Conservation (phyloP, 2,797 vertebrate species). For the Hylomyscus alleni region DNA sequence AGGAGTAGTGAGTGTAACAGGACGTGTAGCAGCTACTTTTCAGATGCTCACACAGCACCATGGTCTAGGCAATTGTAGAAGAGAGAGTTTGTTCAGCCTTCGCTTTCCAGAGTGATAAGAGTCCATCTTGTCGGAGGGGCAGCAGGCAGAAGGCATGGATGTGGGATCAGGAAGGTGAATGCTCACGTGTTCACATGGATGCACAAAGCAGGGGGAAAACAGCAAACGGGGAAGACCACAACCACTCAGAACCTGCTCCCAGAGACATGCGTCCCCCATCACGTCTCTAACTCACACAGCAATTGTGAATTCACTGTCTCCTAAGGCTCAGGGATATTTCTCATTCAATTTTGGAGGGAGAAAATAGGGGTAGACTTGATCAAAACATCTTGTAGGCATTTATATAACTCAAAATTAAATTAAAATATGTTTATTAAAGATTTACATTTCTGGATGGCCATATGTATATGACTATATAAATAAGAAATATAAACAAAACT, state of each 20-base stretch:
- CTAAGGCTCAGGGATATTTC: not conserved
- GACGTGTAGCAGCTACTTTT: not conserved
- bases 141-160: not conserved
- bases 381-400: not conserved
- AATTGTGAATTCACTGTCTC: not conserved
- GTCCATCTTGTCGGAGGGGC: too few relatives aligned
- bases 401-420: not conserved
- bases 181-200: not conserved
- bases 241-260: not conserved
- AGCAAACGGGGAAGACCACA: too few relatives aligned
- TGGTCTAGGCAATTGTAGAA: not conserved
- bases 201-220: too few relatives aligned
- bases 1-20: accelerated
- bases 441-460: not conserved
- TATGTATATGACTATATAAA: not conserved
- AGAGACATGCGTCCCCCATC: not conserved
- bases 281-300: not conserved
- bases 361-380: not conserved
- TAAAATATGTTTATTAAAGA: not conserved
- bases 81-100: not conserved
- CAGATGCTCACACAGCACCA: too few relatives aligned
- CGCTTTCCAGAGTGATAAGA: not conserved
- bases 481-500: not conserved
- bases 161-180: not conserved
- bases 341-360: not conserved